These are phyloP conservation scores for Cepphus grylle DNA, from an alignment of 2,113 vertebrate species.

Conservation along the genomic window DNA sequence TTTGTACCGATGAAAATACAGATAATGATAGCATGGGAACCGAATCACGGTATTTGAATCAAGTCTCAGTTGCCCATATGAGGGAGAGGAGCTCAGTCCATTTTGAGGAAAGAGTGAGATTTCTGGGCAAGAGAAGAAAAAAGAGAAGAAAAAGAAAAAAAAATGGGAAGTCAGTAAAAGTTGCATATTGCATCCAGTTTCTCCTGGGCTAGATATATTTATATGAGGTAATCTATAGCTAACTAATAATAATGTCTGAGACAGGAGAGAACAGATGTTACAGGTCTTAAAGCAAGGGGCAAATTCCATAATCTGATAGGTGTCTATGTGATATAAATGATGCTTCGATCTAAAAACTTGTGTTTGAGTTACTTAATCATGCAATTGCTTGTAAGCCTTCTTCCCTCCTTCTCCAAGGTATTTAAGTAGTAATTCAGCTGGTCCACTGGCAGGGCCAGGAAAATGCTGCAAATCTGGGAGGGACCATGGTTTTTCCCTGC, in stretches of 20 bases:
- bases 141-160: background rate
- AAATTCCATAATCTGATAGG: background rate
- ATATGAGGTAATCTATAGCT: background rate
- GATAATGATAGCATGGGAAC: background rate
- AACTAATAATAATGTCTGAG: background rate
- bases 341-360: background rate
- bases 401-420: background rate
- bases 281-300: background rate
- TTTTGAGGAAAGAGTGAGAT: background rate
- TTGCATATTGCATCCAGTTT: background rate
- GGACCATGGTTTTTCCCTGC: background rate
- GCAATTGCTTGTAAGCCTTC: background rate
- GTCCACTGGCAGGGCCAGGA: background rate
- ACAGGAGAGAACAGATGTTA: background rate
- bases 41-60: accelerated
- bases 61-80: background rate
- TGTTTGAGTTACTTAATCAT: background rate
- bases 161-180: background rate
- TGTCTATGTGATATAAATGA: background rate
- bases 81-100: background rate
- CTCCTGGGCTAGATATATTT: background rate
- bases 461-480: background rate
- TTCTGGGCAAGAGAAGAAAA: background rate
- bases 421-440: background rate
- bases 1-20: background rate